Percentiles rank a stretch among this genome's conserved stretches.
phyloP scores from a whole-genome alignment of 37 sponge, comb jelly and placozoan species.

The Geodia barretti region DNA sequence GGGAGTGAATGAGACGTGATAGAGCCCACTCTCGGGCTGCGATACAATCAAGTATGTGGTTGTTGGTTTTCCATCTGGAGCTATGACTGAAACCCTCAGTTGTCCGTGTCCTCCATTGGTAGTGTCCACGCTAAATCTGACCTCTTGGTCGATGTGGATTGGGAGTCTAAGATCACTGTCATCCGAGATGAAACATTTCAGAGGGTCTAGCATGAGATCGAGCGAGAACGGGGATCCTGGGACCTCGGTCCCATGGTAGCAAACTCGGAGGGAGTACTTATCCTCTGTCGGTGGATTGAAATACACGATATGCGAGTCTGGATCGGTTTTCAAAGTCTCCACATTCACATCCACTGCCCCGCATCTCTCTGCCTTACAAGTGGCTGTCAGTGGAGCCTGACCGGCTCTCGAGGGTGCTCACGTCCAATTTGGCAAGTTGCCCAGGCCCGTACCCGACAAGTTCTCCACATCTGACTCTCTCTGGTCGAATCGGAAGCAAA shows the following conservation, averaged over 20 bases:
- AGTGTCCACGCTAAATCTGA: not conserved
- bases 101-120: not conserved
- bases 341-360: conserved; percentile 34
- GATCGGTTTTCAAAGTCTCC: not conserved
- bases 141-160: not conserved
- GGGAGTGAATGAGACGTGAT: conserved; percentile 45
- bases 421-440: conserved; percentile 13
- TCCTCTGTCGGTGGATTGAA: conserved; percentile 42
- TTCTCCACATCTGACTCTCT: conserved; percentile 12
- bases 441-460: not conserved
- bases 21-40: not conserved
- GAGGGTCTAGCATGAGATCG: conserved; percentile 34
- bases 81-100: conserved; percentile 13
- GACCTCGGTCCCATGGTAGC: conserved; percentile 31
- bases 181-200: conserved; percentile 13
- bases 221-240: conserved; percentile 50
- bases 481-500: conserved; percentile 15
- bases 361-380: conserved; percentile 29
- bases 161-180: not conserved
- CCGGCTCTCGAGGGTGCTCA: conserved; percentile 39
- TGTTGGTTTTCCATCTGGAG: conserved; percentile 13
- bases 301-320: not conserved
- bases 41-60: not conserved
- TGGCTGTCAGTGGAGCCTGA: conserved; percentile 32
- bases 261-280: conserved; percentile 35